phyloP scores from a whole-genome alignment of 2,797 vertebrate species.

The Sardinella longiceps region DNA sequence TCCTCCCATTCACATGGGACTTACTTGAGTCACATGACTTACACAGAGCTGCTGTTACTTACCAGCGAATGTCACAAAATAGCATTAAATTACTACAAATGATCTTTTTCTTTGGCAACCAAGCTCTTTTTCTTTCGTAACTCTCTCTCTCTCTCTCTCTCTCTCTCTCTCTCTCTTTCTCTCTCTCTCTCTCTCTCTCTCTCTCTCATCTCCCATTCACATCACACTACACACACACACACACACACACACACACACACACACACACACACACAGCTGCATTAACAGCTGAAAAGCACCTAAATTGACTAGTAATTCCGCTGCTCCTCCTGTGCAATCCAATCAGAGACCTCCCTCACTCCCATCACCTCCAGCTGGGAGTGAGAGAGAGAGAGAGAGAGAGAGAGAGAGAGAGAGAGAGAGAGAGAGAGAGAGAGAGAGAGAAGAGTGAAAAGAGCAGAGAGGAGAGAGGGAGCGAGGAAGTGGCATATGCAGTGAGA shows the following conservation, averaged over 20 bases:
- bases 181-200: background rate
- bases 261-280: conserved; percentile 1
- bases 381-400: background rate
- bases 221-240: background rate
- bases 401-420: background rate
- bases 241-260: background rate
- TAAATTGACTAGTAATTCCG: conserved; percentile 24
- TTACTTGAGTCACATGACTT: no score
- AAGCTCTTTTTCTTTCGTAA: background rate
- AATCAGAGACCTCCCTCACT: conserved; percentile 8
- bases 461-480: background rate
- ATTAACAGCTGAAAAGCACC: conserved; percentile 22
- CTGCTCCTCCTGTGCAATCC: conserved; percentile 10
- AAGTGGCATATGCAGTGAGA: background rate
- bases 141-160: background rate
- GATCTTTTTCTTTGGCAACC: background rate
- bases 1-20: background rate
- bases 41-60: background rate
- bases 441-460: background rate
- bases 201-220: background rate
- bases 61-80: background rate
- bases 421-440: background rate
- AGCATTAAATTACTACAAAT: background rate
- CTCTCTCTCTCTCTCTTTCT: background rate
- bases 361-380: conserved; percentile 13